Conservation (phyloP, 1,140 invertebrate species). For the Aphelenchoides fujianensis region DNA sequence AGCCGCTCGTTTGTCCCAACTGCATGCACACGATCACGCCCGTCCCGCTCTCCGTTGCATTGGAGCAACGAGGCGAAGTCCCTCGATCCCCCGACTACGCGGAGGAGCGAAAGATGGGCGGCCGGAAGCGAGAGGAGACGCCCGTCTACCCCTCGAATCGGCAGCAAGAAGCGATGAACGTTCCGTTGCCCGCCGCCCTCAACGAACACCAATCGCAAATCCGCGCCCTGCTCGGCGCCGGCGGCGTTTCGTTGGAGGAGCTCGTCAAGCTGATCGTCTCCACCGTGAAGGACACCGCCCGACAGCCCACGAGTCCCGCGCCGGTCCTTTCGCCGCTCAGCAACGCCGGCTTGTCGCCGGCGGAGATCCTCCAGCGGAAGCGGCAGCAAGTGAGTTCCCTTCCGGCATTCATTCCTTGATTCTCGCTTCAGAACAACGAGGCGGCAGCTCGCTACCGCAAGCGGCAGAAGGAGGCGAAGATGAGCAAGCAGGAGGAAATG, state of each 20-base stretch:
- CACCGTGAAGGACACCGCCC: constrained; percentile 32
- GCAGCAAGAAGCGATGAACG: no score
- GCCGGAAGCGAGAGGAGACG: no score
- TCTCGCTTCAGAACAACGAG: constrained; percentile 40
- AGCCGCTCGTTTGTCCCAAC: constrained; percentile 17
- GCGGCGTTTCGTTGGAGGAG: constrained; percentile 39
- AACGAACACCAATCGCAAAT: constrained; percentile 13
- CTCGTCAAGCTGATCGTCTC: constrained; percentile 42
- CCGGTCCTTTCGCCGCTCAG: neutral
- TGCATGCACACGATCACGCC: neutral
- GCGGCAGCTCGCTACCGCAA: constrained; percentile 44
- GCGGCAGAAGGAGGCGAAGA: constrained; percentile 34
- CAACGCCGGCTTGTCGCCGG: constrained; percentile 31
- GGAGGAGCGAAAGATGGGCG: no score
- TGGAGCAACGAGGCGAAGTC: neutral
- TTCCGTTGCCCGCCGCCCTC: neutral
- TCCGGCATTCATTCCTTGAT: no score
- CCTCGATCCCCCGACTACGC: neutral
- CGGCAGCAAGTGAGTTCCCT: constrained; percentile 45
- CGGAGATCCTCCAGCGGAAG: constrained; percentile 48
- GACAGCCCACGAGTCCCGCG: neutral
- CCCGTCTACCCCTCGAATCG: no score
- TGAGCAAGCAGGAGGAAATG: constrained; percentile 27
- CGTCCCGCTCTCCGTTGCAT: neutral
- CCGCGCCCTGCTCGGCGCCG: constrained; percentile 6